A percentile compares a stretch with the other conserved stretches of the same genome.
Evolutionary conservation across 2,888 invertebrate species (phyloP).

Genomic region (Scelioninae gen. 1): DNA sequence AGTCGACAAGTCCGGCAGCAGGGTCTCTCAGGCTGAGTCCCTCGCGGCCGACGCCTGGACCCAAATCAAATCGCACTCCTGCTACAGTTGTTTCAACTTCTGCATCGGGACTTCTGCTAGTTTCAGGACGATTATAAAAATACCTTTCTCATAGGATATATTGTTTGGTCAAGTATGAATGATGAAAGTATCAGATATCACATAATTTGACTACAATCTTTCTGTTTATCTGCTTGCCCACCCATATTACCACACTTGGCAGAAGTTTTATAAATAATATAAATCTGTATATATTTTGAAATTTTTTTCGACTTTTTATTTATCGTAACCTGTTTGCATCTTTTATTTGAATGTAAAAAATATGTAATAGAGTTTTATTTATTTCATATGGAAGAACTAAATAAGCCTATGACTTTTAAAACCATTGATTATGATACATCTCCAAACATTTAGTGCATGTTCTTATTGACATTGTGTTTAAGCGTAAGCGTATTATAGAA

Average conservation of each 20-base stretch:
- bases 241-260: conserved; percentile 55
- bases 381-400: conserved; percentile 2
- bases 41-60: conserved; percentile 85
- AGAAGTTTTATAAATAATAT: conserved; percentile 33
- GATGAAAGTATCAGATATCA: conserved; percentile 16
- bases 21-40: conserved; percentile 86
- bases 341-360: background rate
- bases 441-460: conserved; percentile 53
- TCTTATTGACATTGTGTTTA: conserved; percentile 36
- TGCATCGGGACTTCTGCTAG: conserved; percentile 83
- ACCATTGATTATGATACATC: conserved; percentile 39
- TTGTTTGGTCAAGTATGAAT: conserved; percentile 33
- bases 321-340: background rate
- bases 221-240: conserved; percentile 16
- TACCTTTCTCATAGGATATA: conserved; percentile 63
- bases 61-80: conserved; percentile 84
- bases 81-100: conserved; percentile 84
- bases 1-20: conserved; percentile 86
- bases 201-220: conserved; percentile 13
- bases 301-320: background rate
- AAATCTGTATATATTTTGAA: background rate
- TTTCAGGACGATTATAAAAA: conserved; percentile 71
- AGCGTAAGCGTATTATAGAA: conserved; percentile 56
- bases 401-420: conserved; percentile 34
- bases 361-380: background rate